These are phyloP conservation scores for Phoebastria nigripes DNA, from an alignment of 2,797 vertebrate species.

Conservation along the genomic window DNA sequence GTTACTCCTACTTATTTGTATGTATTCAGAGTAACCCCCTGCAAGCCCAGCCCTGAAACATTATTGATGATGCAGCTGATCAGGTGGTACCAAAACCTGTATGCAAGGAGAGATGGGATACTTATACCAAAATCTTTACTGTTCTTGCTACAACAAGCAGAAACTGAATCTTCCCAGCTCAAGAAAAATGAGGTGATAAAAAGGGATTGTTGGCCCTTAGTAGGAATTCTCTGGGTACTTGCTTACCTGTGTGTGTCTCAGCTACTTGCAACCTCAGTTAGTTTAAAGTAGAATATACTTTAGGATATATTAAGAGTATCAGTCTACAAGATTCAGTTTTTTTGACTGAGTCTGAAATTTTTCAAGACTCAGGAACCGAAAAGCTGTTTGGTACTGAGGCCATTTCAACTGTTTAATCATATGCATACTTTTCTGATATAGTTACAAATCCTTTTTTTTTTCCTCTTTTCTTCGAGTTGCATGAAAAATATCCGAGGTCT, in stretches of 20 bases:
- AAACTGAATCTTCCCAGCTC: not conserved
- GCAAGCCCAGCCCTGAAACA: not conserved
- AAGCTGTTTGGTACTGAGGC: not conserved
- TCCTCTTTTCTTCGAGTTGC: not conserved
- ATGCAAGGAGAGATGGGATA: not conserved
- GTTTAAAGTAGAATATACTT: not conserved
- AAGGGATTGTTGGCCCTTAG: not conserved
- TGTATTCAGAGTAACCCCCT: not conserved
- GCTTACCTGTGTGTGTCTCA: not conserved
- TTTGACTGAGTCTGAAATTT: not conserved
- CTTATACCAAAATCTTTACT: not conserved
- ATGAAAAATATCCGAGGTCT: not conserved
- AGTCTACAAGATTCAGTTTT: not conserved
- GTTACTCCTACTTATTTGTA: not conserved
- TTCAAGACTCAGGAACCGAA: not conserved
- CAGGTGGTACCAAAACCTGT: not conserved
- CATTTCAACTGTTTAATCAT: not conserved
- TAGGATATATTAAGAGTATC: not conserved
- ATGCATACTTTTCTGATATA: not conserved
- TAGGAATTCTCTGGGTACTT: not conserved
- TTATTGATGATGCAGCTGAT: not conserved
- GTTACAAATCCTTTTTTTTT: not conserved
- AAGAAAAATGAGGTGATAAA: not conserved
- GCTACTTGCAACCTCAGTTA: not conserved
- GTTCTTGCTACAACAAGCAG: not conserved